phyloP scores from a whole-genome alignment of 2,797 vertebrate genomes.

The Coluber constrictor region DNA sequence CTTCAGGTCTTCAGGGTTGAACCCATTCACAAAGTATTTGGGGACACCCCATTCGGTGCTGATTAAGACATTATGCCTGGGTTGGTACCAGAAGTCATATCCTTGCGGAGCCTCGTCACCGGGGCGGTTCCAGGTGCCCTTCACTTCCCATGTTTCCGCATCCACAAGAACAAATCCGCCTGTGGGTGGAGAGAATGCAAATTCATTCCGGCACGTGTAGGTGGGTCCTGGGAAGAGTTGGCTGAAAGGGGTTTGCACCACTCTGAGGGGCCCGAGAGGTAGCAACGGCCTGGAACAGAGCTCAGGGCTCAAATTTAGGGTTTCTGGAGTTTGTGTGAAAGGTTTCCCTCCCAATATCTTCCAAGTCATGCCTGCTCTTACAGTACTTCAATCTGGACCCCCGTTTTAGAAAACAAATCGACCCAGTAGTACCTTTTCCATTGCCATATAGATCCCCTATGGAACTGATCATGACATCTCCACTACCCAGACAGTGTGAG shows the following conservation, averaged over 20 bases:
- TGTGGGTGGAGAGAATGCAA: conserved; percentile 40
- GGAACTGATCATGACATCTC: conserved; percentile 89
- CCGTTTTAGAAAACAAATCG: too few relatives aligned
- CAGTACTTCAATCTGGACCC: not conserved
- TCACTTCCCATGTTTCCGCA: conserved; percentile 81
- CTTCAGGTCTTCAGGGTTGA: conserved; percentile 74
- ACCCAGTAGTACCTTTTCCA: conserved; percentile 76
- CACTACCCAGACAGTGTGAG: conserved; percentile 85
- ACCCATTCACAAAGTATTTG: conserved; percentile 72
- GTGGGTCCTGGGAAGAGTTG: not conserved
- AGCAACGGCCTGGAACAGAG: not conserved
- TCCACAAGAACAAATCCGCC: conserved; percentile 86
- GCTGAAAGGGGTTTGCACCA: not conserved
- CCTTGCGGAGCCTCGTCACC: conserved; percentile 77
- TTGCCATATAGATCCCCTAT: conserved; percentile 83
- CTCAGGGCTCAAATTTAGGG: not conserved
- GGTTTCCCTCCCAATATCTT: not conserved
- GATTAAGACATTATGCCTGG: conserved; percentile 86
- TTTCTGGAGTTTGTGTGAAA: not conserved
- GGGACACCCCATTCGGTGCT: conserved; percentile 85
- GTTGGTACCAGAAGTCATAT: conserved; percentile 94
- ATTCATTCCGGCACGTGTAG: not conserved
- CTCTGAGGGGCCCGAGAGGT: not conserved
- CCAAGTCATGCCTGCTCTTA: not conserved
- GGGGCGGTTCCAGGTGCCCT: conserved; percentile 81